Conservation (phyloP, 2,888 invertebrate genomes). For the Mantis religiosa region DNA sequence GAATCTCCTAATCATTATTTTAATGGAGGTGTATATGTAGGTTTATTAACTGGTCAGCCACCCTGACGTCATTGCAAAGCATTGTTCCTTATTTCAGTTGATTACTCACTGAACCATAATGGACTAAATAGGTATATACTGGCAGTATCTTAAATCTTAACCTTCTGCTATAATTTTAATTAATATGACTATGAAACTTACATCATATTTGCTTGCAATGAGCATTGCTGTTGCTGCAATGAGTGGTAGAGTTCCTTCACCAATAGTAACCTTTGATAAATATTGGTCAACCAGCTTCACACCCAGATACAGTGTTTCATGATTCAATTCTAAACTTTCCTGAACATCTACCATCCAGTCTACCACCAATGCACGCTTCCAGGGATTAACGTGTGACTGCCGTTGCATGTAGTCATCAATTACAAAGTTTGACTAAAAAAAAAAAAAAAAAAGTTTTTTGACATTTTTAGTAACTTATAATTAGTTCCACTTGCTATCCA, state of each 20-base stretch:
- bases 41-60: no score
- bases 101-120: no score
- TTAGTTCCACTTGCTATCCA: background rate
- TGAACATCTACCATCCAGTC: constrained; percentile 99
- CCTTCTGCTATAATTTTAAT: no score
- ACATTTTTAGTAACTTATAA: constrained; percentile 4
- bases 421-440: constrained; percentile 58
- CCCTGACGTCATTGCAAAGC: no score
- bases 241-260: constrained; percentile 83
- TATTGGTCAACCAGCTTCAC: constrained; percentile 93
- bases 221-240: constrained; percentile 90
- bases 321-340: constrained; percentile 95
- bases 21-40: no score
- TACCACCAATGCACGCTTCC: constrained; percentile 90
- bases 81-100: no score
- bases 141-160: no score
- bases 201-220: constrained; percentile 94
- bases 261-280: constrained; percentile 63
- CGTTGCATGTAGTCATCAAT: constrained; percentile 82
- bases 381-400: constrained; percentile 70
- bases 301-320: constrained; percentile 94
- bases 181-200: constrained; percentile 46
- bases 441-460: constrained; percentile 19
- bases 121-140: no score
- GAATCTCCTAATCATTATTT: no score